Conservation (phyloP, 2,113 vertebrate genomes). For the Microcebus tavaratra region DNA sequence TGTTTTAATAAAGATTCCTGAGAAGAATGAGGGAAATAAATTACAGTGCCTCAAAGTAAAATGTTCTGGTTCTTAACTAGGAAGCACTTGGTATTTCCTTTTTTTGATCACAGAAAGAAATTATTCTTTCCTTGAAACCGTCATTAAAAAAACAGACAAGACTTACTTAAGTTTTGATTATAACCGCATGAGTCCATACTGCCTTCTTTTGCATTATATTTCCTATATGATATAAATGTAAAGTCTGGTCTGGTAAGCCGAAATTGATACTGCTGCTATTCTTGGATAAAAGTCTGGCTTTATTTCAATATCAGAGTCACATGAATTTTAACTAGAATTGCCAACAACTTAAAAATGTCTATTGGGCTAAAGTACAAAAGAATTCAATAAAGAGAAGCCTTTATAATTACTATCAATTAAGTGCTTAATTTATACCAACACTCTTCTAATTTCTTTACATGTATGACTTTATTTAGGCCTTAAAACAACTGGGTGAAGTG, state of each 20-base stretch:
- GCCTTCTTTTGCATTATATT: not conserved
- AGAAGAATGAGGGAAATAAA: constrained; percentile 14
- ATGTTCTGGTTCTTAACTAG: not conserved
- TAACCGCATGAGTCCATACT: not conserved
- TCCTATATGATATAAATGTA: not conserved
- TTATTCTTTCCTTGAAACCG: constrained; percentile 2
- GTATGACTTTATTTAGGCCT: not conserved
- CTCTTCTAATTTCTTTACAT: not conserved
- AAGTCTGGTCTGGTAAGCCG: not conserved
- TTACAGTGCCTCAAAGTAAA: not conserved
- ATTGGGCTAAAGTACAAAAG: not conserved
- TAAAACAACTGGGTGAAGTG: not conserved
- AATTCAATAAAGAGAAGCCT: not conserved
- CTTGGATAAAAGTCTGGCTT: not conserved
- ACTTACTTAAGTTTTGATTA: not conserved
- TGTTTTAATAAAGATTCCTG: constrained; percentile 80
- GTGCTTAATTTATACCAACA: not conserved
- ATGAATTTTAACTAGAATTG: not conserved
- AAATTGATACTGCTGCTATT: not conserved
- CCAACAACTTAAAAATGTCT: not conserved
- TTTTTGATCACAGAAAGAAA: not conserved
- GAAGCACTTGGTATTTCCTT: not conserved
- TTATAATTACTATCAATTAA: not conserved
- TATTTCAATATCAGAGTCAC: not conserved
- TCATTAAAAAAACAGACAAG: not conserved